Conservation (phyloP, 53 echinoderm and acorn worm genomes). For the Stichopus horrens region DNA sequence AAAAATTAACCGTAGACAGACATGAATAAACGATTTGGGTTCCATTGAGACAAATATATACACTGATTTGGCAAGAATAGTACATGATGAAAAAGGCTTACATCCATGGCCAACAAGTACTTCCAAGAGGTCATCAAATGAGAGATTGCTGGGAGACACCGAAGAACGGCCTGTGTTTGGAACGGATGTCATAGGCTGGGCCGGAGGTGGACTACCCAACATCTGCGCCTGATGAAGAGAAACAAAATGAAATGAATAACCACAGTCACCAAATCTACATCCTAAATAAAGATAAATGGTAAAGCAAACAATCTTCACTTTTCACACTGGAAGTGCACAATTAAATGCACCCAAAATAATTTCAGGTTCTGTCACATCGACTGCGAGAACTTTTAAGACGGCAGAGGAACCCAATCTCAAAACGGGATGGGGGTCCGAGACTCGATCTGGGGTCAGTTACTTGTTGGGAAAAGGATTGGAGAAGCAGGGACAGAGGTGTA, state of each 20-base stretch:
- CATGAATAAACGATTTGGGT: background rate
- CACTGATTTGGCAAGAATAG: background rate
- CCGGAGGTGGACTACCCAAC: constrained; percentile 52
- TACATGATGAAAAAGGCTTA: constrained; percentile 52
- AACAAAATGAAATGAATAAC: background rate
- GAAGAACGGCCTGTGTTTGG: constrained; percentile 50
- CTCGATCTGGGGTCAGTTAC: too few relatives aligned
- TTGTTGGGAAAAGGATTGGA: too few relatives aligned
- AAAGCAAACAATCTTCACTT: too few relatives aligned
- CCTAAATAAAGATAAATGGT: too few relatives aligned
- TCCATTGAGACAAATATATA: background rate
- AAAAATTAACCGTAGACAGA: background rate
- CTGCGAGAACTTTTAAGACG: too few relatives aligned
- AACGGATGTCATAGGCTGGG: constrained; percentile 46
- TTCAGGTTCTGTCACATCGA: too few relatives aligned
- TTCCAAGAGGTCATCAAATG: constrained; percentile 94
- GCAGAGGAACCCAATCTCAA: too few relatives aligned
- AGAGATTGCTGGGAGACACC: constrained; percentile 69
- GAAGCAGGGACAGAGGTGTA: too few relatives aligned
- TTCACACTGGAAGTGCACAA: too few relatives aligned
- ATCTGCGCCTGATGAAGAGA: constrained; percentile 48
- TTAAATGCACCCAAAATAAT: too few relatives aligned
- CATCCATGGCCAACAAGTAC: constrained; percentile 99
- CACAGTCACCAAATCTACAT: too few relatives aligned
- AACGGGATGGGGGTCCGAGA: too few relatives aligned